These are phyloP conservation scores for Drosophila melanosoma DNA, from an alignment of 2,888 invertebrate genomes.

Conservation along the genomic window DNA sequence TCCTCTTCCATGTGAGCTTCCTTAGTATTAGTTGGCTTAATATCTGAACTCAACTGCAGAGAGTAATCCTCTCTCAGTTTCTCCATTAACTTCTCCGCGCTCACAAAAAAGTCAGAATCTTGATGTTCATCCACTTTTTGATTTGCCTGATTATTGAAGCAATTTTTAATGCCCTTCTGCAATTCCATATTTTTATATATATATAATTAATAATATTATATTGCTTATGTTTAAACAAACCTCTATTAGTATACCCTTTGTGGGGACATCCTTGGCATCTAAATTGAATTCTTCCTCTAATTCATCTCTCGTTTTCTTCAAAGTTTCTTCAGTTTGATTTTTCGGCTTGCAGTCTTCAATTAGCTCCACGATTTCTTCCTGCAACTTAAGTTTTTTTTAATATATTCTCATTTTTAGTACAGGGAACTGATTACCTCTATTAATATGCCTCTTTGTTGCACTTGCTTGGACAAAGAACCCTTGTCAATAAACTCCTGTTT, in stretches of 20 bases:
- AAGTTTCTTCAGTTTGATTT: neutral
- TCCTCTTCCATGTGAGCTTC: neutral
- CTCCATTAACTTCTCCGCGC: neutral
- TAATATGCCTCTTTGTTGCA: slow-evolving; percentile 22
- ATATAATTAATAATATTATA: too few species aligned
- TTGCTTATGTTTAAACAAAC: slow-evolving; percentile 10
- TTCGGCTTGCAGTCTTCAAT: slow-evolving; percentile 14
- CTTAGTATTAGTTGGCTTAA: neutral
- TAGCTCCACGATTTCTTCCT: slow-evolving; percentile 27
- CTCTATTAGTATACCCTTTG: slow-evolving; percentile 9
- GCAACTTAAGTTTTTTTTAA: neutral
- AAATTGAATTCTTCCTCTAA: neutral
- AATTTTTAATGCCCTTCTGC: slow-evolving; percentile 14
- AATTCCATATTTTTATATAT: neutral
- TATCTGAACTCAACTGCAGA: neutral
- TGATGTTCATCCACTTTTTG: neutral
- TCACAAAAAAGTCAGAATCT: neutral
- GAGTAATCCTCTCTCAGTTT: slow-evolving; percentile 6
- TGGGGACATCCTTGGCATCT: neutral
- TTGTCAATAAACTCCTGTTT: slow-evolving; percentile 5
- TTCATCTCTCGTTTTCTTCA: slow-evolving; percentile 2
- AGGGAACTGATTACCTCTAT: slow-evolving; percentile 34
- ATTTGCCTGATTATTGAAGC: neutral
- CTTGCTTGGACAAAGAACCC: neutral
- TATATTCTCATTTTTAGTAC: fast-evolving